Evolutionary conservation across 1,140 invertebrate genomes (phyloP).

Genomic region (Metopolophium dirhodum): DNA sequence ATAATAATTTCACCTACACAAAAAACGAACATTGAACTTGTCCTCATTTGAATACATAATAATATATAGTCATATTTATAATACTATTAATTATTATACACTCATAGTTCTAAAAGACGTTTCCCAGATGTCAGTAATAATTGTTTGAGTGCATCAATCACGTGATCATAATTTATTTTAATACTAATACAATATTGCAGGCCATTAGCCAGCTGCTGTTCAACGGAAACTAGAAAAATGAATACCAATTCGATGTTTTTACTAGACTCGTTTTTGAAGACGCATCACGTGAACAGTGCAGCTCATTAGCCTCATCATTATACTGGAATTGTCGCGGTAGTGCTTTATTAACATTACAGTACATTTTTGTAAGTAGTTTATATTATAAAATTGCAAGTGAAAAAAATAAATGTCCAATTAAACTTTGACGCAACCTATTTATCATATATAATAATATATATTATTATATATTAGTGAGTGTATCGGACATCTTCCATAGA

Average conservation of each 20-base stretch:
- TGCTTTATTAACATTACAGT: too few species aligned
- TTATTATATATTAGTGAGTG: too few species aligned
- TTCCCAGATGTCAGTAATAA: not conserved
- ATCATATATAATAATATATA: too few species aligned
- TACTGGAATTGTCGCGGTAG: too few species aligned
- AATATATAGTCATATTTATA: not conserved
- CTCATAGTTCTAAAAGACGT: not conserved
- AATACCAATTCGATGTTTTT: not conserved
- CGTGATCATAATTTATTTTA: not conserved
- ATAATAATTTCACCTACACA: not conserved
- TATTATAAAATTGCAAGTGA: too few species aligned
- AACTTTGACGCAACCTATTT: too few species aligned
- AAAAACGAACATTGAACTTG: not conserved
- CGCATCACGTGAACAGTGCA: too few species aligned
- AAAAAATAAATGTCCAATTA: too few species aligned
- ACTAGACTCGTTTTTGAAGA: not conserved
- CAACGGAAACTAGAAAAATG: not conserved
- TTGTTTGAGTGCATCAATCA: not conserved
- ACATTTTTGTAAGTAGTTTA: too few species aligned
- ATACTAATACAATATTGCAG: not conserved
- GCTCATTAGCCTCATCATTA: too few species aligned
- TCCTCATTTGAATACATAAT: too few species aligned
- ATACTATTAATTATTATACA: not conserved
- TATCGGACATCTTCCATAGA: too few species aligned
- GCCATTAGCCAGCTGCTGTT: not conserved